Base-by-base conservation (phyloP, 2,797 vertebrate genomes). In the Nasua narica region DNA sequence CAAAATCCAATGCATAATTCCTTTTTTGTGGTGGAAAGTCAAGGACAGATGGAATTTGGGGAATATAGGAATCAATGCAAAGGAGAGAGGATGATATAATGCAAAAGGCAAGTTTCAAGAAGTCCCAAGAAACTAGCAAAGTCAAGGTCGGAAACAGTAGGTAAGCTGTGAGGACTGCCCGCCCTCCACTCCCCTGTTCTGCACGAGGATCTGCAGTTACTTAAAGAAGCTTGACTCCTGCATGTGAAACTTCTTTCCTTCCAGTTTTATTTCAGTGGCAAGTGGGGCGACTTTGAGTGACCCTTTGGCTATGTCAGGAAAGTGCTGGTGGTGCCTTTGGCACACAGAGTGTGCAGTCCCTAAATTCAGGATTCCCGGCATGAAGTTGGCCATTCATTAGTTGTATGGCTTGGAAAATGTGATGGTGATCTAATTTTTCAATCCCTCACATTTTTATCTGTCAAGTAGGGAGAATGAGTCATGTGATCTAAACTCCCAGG, bases 51-150 rank as follows among this genome's bases (percentile, higher is more conserved):
- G 27, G n/a, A 70, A 56, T 40, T 25, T 56, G n/a, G 5, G 27
- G 9, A 14, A 15, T 35, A 4, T 7, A 46, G 23, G 37, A 48
- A 37, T 37, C 40, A 37, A 81, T 2, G 25, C 6, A 21, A 37
- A 76, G 21, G 23, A 35, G 32, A 69, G 25, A 43, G 27, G 74
- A n/a, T 7, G 18, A 23, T 14, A 18, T 43, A 3, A 54, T 0
- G 0, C 5, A 12, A 50, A 74, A 50, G 32, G 29, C 5, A 56
- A 88, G 10, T 58, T 82, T 65, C 50, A 52, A 84, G 40, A 85
- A 79, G 85, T 70, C 18, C 21, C 25, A 16, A 72, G 15, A 93
- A 90, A 69, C 78, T 60, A 60, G 40, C 21, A 48, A 92, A 91
- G 18, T 9, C 5, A 37, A 86, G 23, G 11, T 1, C 37, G 27